Conservation (phyloP, 2,888 invertebrate species). For the Nomada ferruginata region DNA sequence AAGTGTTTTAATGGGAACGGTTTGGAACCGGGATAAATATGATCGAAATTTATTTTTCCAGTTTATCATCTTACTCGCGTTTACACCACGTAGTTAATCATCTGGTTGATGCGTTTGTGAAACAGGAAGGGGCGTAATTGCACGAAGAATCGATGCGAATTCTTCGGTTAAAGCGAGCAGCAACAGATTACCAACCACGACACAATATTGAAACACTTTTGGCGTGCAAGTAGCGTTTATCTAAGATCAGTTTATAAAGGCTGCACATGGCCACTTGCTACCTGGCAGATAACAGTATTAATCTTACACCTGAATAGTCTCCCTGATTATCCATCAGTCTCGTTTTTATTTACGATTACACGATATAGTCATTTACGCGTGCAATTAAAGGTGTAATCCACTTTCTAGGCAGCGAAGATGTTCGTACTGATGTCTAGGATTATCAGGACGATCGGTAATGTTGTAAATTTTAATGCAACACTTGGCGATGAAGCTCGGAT, state of each 20-base stretch:
- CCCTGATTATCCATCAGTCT: constrained; percentile 43
- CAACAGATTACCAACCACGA: too few species aligned
- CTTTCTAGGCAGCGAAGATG: too few species aligned
- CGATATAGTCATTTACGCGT: constrained; percentile 26
- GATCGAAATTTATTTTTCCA: too few species aligned
- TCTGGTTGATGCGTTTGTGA: too few species aligned
- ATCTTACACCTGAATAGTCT: constrained; percentile 36
- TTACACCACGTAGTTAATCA: too few species aligned
- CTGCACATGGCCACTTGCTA: constrained; percentile 34
- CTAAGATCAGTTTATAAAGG: constrained; percentile 54
- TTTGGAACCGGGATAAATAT: too few species aligned
- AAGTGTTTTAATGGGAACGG: too few species aligned
- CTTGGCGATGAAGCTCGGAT: neutral
- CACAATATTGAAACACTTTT: neutral
- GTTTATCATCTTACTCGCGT: too few species aligned
- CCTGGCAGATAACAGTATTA: constrained; percentile 41
- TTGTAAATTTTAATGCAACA: neutral
- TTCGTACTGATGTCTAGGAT: constrained; percentile 2
- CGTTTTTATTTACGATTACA: constrained; percentile 54
- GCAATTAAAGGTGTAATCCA: constrained; percentile 46
- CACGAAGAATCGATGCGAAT: too few species aligned
- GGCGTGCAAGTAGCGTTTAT: constrained; percentile 28
- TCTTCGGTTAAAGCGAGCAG: too few species aligned
- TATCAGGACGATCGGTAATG: constrained; percentile 7
- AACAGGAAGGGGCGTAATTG: too few species aligned